phyloP scores from a whole-genome alignment of 2,113 vertebrate genomes.

The Orthonyx spaldingii region DNA sequence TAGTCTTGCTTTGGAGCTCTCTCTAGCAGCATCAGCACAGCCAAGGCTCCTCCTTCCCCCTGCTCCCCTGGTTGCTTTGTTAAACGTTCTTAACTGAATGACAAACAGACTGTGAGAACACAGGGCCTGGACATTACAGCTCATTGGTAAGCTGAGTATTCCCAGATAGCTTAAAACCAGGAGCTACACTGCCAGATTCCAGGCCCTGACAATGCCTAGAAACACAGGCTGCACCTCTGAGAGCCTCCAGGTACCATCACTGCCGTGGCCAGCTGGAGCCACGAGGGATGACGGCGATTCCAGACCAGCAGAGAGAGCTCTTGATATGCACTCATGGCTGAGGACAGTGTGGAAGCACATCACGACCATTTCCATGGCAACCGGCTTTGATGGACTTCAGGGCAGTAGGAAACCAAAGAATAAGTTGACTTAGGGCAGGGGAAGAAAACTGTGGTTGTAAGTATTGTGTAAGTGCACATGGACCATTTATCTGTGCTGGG shows the following conservation, averaged over 20 bases:
- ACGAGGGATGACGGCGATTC: background rate
- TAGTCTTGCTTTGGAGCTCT: background rate
- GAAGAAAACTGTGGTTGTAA: background rate
- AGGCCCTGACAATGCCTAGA: background rate
- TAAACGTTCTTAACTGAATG: background rate
- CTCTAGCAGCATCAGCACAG: background rate
- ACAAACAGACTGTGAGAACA: background rate
- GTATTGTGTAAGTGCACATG: background rate
- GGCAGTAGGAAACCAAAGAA: conserved; percentile 1
- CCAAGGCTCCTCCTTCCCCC: background rate
- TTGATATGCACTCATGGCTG: background rate
- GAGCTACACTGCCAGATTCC: background rate
- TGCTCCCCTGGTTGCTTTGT: background rate
- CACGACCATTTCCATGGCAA: conserved; percentile 51
- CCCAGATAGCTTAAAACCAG: background rate
- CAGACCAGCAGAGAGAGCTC: conserved; percentile 61
- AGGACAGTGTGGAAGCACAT: conserved; percentile 16
- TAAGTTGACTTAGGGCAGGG: conserved; percentile 1
- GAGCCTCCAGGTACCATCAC: background rate
- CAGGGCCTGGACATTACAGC: accelerated
- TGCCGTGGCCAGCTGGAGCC: background rate
- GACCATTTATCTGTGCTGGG: background rate
- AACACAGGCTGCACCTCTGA: background rate
- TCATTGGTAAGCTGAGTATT: background rate
- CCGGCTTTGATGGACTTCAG: conserved; percentile 38